These are phyloP conservation scores for Coelinius sp. DNA, from an alignment of 2,888 invertebrate species.

Conservation along the genomic window DNA sequence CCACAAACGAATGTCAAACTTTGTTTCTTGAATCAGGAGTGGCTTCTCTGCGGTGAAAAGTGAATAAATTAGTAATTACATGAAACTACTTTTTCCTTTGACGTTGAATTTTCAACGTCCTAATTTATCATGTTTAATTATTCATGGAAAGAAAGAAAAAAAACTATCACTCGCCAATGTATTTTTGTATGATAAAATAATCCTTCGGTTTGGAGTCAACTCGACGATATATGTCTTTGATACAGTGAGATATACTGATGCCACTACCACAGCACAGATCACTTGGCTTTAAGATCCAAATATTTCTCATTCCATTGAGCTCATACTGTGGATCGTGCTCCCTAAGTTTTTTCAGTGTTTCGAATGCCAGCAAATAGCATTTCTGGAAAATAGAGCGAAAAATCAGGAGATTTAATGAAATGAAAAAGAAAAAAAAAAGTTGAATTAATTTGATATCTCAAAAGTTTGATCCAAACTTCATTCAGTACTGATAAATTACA, in stretches of 20 bases:
- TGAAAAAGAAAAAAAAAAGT: background rate
- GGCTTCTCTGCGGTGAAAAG: constrained; percentile 79
- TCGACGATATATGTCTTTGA: constrained; percentile 80
- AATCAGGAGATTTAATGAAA: too few species aligned
- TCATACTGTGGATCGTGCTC: constrained; percentile 61
- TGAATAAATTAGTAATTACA: background rate
- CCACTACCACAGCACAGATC: constrained; percentile 87
- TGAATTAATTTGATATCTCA: background rate
- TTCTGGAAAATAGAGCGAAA: constrained; percentile 38
- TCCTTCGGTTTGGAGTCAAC: constrained; percentile 74
- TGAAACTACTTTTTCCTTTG: background rate
- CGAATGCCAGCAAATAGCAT: constrained; percentile 45
- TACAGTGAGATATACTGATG: constrained; percentile 83
- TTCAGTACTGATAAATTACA: background rate
- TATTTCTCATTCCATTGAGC: constrained; percentile 83
- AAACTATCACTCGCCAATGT: constrained; percentile 79
- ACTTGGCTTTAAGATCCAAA: constrained; percentile 93
- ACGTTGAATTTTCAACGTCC: background rate
- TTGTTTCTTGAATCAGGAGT: constrained; percentile 85
- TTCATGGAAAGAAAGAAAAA: background rate
- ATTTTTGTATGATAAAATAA: constrained; percentile 90
- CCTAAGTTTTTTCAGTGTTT: constrained; percentile 54
- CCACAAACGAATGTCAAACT: constrained; percentile 94
- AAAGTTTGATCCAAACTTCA: background rate
- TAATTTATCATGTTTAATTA: background rate